A percentile compares a stretch with the other conserved stretches of the same genome.
Conservation (phyloP, 2,113 vertebrate genomes). For the Protobothrops flavoviridis region DNA sequence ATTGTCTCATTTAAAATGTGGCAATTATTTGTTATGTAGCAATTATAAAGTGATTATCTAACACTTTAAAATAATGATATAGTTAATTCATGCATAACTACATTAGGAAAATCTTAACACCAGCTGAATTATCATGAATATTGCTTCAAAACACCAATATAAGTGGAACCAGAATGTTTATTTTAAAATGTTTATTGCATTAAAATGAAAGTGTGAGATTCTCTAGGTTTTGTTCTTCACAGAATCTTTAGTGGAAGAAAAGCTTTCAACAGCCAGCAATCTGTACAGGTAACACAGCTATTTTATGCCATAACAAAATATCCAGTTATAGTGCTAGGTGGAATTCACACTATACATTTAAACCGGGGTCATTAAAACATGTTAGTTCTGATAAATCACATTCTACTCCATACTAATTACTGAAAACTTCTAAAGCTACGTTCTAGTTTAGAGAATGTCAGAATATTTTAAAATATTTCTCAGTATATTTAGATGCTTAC, state of each 20-base stretch:
- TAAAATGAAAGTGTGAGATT: slow-evolving; percentile 23
- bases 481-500: background rate
- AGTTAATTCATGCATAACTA: slow-evolving; percentile 71
- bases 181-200: slow-evolving; percentile 28
- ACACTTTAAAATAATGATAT: slow-evolving; percentile 72
- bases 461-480: background rate
- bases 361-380: background rate
- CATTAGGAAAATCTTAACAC: slow-evolving; percentile 64
- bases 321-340: background rate
- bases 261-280: background rate
- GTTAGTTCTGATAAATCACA: background rate
- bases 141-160: slow-evolving; percentile 49
- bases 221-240: background rate
- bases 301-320: background rate
- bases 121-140: slow-evolving; percentile 61
- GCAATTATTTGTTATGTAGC: slow-evolving; percentile 63
- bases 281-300: background rate
- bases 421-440: background rate
- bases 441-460: background rate
- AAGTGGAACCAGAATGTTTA: slow-evolving; percentile 43
- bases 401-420: background rate
- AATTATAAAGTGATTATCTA: slow-evolving; percentile 70
- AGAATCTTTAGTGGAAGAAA: slow-evolving; percentile 16
- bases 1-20: slow-evolving; percentile 62
- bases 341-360: background rate